Base-by-base conservation (phyloP, 53 echinoderm and acorn worm genomes). In the Luidia sarsii region DNA sequence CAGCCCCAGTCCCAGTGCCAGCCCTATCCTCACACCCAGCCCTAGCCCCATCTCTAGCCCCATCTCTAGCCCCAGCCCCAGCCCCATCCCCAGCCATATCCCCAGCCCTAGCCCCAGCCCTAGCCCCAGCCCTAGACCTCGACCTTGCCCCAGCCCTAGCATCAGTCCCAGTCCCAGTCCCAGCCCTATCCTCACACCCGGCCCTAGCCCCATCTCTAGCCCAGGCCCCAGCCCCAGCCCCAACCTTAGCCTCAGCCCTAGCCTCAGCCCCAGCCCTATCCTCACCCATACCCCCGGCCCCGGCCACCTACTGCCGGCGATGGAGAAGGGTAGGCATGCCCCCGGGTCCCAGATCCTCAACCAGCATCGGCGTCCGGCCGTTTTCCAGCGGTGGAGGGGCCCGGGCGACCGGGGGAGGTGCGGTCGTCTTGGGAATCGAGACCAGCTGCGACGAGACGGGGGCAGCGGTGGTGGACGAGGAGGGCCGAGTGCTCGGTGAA, bases 381-480 rank as follows among this genome's bases (percentile, higher is more conserved):
- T n/a, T n/a, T n/a, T n/a, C n/a, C n/a, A n/a, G 8, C 46, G 46
- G 15, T 10, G 8, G 46, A 46, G 46, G 46, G 46, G 8, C 15
- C 46, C 8, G 46, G 8, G 15, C 6, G 22, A 15, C 36, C 23
- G 13, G 20, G 36, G 36, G 65, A 48, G 16, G 32, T 33, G 29
- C 18, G 16, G 74, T 94, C 19, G 95, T 99, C 23, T 72, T 99
- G 27, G 99, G 99, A 18, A 94, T 99, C 45, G 99, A 99, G 82
- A 94, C 99, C 0, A 99, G 94, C 34, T 99, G 99, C 55, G 99
- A 99, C 86, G 99, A 99, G 60, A 99, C 99, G 0, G 99, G 99
- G 59, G 99, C 99, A 49, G 99, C 99, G 23, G 91, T 99, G 37
- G 85, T 99, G n/a, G 82, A 91, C 67, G 91, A 91, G 33, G 45